These are phyloP conservation scores for Sebastes vulpes DNA, from an alignment of 2,797 vertebrate genomes.

Conservation along the genomic window DNA sequence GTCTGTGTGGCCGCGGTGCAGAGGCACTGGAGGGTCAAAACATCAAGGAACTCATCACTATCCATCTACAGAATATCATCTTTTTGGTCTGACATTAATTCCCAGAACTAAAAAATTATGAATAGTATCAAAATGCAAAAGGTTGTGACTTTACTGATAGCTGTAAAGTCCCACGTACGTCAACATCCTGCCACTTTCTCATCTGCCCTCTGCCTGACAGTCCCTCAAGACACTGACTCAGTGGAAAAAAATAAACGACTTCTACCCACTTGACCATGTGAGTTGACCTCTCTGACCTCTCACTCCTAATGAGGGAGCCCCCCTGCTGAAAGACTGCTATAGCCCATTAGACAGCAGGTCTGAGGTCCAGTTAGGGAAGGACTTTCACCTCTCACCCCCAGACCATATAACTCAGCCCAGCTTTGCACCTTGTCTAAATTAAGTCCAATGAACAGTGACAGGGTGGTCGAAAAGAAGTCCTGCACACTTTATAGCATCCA, in stretches of 20 bases:
- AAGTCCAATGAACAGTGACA: constrained; percentile 9
- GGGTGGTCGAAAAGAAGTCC: background rate
- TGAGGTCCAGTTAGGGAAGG: constrained; percentile 10
- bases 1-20: constrained; percentile 3
- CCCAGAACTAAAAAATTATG: background rate
- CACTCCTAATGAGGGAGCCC: constrained; percentile 51
- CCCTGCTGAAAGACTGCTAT: constrained; percentile 25
- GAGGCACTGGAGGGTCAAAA: background rate
- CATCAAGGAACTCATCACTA: background rate
- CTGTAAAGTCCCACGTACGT: background rate
- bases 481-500: background rate
- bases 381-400: constrained; percentile 24
- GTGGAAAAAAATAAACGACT: constrained; percentile 10
- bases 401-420: background rate
- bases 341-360: constrained; percentile 30
- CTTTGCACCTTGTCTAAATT: constrained; percentile 28
- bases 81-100: background rate
- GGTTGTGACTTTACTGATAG: background rate
- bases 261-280: constrained; percentile 68
- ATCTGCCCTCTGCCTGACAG: background rate
- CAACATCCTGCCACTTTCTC: background rate
- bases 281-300: constrained; percentile 61
- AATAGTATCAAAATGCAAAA: background rate
- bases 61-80: background rate
- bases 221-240: constrained; percentile 4